Conservation (phyloP, 2,113 vertebrate genomes). For the Glaucomys volans region DNA sequence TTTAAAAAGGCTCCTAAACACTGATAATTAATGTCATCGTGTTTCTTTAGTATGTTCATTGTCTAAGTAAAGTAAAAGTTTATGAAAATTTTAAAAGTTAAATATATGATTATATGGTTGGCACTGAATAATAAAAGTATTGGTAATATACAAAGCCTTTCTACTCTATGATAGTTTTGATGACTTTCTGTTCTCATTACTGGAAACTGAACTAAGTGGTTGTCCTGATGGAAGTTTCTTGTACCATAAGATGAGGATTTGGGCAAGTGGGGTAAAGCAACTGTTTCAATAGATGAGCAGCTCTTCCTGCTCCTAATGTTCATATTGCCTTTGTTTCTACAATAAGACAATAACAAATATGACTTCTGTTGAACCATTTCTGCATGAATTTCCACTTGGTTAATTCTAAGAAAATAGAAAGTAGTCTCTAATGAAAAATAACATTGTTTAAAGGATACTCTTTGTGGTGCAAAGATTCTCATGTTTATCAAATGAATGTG, state of each 20-base stretch:
- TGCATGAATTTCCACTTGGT: slow-evolving; percentile 38
- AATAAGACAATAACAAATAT: slow-evolving; percentile 55
- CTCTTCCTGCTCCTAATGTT: slow-evolving; percentile 18
- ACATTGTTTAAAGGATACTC: slow-evolving; percentile 31
- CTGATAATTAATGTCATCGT: slow-evolving; percentile 53
- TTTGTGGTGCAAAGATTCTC: slow-evolving; percentile 49
- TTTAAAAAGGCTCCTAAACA: slow-evolving; percentile 30
- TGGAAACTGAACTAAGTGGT: slow-evolving; percentile 4
- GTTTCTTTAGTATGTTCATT: slow-evolving; percentile 65
- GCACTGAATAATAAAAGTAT: slow-evolving; percentile 39
- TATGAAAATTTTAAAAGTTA: slow-evolving; percentile 47
- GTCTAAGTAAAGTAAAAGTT: slow-evolving; percentile 52
- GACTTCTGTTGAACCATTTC: slow-evolving; percentile 14
- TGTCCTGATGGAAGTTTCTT: slow-evolving; percentile 53
- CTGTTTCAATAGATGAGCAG: slow-evolving; percentile 21
- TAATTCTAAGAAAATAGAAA: slow-evolving; percentile 42
- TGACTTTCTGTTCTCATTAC: slow-evolving; percentile 33
- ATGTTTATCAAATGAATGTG: slow-evolving; percentile 40
- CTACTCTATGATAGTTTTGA: not conserved
- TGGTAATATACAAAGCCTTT: slow-evolving; percentile 42
- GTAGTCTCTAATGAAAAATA: slow-evolving; percentile 58
- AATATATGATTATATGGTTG: not conserved
- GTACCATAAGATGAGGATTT: slow-evolving; percentile 47
- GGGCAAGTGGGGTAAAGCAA: slow-evolving; percentile 37
- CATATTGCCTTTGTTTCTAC: slow-evolving; percentile 33